A percentile compares a stretch with the other conserved stretches of the same genome.
These are phyloP conservation scores for Copidosoma aretas DNA, from an alignment of 2,888 invertebrate genomes.

Conservation along the genomic window DNA sequence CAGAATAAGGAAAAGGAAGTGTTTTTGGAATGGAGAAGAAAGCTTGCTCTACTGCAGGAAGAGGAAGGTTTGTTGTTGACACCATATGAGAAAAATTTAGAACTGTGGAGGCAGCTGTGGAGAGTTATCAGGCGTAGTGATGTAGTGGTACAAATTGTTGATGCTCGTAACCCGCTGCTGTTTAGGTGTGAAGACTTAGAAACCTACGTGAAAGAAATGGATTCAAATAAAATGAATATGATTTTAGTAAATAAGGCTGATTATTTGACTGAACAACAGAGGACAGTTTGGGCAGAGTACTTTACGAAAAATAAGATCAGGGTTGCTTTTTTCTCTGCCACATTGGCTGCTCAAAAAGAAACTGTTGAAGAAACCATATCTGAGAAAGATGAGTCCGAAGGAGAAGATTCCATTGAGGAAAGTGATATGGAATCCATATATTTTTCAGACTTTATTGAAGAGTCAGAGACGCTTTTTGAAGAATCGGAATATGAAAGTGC, in stretches of 20 bases:
- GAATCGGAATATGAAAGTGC: constrained; percentile 51
- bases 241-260: constrained; percentile 96
- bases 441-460: constrained; percentile 35
- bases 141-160: constrained; percentile 91
- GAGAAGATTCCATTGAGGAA: constrained; percentile 32
- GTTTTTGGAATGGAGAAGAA: constrained; percentile 90
- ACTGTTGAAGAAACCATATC: constrained; percentile 46
- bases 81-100: constrained; percentile 96
- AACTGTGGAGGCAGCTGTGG: constrained; percentile 99
- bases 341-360: constrained; percentile 65
- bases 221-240: constrained; percentile 75
- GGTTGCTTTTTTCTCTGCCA: constrained; percentile 92
- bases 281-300: constrained; percentile 84
- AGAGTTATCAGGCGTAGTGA: constrained; percentile 96
- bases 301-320: constrained; percentile 74
- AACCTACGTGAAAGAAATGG: constrained; percentile 80
- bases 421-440: constrained; percentile 42
- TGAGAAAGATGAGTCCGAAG: constrained; percentile 43
- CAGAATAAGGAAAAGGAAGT: constrained; percentile 78
- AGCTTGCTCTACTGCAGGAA: constrained; percentile 80
- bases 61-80: constrained; percentile 84
- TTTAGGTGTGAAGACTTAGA: constrained; percentile 94
- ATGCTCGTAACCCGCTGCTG: constrained; percentile 93
- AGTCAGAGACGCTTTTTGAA: constrained; percentile 30
- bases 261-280: constrained; percentile 80